Conservation (phyloP, 2,888 invertebrate genomes). For the Scaptomyza polygonia region DNA sequence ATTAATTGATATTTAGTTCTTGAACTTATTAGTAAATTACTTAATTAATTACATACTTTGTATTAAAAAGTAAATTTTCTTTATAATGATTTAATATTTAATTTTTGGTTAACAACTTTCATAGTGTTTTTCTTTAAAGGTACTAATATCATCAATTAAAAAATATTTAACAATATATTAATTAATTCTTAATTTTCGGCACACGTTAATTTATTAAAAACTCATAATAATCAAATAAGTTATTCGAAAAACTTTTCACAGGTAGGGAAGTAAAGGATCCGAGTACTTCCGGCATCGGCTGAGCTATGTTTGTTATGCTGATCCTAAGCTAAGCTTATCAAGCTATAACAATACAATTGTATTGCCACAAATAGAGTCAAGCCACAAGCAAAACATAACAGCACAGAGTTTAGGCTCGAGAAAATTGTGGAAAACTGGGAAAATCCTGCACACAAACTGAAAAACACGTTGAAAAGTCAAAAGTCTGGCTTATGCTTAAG, state of each 20-base stretch:
- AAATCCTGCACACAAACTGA: slow-evolving; percentile 64
- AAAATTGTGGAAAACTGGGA: slow-evolving; percentile 50
- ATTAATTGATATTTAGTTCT: not conserved
- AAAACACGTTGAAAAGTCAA: slow-evolving; percentile 75
- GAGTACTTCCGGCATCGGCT: slow-evolving; percentile 24
- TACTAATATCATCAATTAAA: too few species aligned
- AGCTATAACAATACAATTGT: slow-evolving; percentile 27
- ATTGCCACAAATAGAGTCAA: slow-evolving; percentile 56
- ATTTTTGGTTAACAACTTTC: too few species aligned
- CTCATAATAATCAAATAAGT: slow-evolving; percentile 3
- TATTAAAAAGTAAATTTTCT: too few species aligned
- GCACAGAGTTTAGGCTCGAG: slow-evolving; percentile 31
- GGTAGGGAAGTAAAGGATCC: not conserved
- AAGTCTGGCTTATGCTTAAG: slow-evolving; percentile 71
- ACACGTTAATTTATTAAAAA: not conserved
- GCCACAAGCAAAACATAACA: slow-evolving; percentile 52
- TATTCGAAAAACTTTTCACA: slow-evolving; percentile 1
- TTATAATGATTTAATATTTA: too few species aligned
- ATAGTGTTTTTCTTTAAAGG: too few species aligned
- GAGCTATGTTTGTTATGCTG: slow-evolving; percentile 2
- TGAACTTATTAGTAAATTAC: too few species aligned
- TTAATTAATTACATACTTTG: too few species aligned
- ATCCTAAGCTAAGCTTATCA: slow-evolving; percentile 6
- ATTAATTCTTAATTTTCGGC: not conserved
- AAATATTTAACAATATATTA: not conserved